Percentiles rank a stretch among this genome's conserved stretches.
Conservation (phyloP, 2,113 vertebrate species). For the Crocuta crocuta region DNA sequence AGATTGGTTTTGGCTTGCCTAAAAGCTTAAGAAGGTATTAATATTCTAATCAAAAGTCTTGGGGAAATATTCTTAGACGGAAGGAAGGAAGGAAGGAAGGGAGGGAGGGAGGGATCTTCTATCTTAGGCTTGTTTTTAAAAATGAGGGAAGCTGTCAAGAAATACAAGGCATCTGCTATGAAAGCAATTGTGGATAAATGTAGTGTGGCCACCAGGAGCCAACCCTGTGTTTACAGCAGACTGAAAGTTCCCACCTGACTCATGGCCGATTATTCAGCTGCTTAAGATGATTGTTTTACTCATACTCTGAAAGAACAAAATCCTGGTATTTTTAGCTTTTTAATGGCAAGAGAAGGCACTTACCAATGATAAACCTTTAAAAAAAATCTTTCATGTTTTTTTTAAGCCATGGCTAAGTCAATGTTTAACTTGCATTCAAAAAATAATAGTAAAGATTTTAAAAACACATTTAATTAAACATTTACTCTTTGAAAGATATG, state of each 20-base stretch:
- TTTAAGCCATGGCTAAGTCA: neutral
- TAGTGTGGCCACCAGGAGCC: neutral
- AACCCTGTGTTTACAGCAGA: conserved; percentile 40
- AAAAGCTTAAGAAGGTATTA: conserved; percentile 69
- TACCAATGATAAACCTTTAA: neutral
- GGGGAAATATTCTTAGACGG: conserved; percentile 4
- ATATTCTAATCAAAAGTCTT: conserved; percentile 60
- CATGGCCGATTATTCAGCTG: conserved; percentile 73
- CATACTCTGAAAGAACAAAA: conserved; percentile 42
- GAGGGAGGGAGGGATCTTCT: neutral
- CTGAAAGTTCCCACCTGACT: conserved; percentile 57
- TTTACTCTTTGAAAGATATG: neutral
- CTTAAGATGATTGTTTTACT: conserved; percentile 61
- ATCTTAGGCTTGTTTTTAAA: conserved; percentile 36
- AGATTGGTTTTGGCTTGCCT: conserved; percentile 61
- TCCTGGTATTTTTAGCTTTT: conserved; percentile 67
- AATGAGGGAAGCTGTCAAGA: neutral
- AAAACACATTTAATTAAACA: neutral
- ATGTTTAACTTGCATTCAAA: neutral
- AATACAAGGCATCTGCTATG: neutral
- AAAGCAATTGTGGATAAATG: neutral
- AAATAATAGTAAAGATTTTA: neutral
- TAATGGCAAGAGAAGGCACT: neutral
- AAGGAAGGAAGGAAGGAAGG: neutral
- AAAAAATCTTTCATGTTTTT: neutral